Conservation (phyloP, 2,888 invertebrate species). For the Scaptomyza caliginosa region DNA sequence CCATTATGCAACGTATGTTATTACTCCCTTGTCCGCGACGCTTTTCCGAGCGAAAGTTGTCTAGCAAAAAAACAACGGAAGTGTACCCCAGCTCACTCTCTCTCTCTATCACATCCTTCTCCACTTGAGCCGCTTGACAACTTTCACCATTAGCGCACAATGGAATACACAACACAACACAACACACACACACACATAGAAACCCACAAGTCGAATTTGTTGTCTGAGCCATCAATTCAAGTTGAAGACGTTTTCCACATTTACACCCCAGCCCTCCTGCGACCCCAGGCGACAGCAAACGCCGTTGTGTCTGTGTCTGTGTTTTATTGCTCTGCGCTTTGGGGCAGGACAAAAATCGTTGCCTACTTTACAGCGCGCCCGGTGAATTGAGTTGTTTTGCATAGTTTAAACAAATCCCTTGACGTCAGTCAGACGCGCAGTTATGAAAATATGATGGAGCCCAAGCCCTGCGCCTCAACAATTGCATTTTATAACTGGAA, state of each 20-base stretch:
- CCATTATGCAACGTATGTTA: conserved; percentile 14
- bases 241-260: conserved; percentile 61
- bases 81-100: conserved; percentile 37
- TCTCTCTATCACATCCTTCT: conserved; percentile 7
- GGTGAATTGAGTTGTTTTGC: conserved; percentile 69
- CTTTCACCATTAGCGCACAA: conserved; percentile 79
- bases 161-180: conserved; percentile 47
- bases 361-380: conserved; percentile 69
- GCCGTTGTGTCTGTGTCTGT: conserved; percentile 50
- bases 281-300: conserved; percentile 25
- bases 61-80: conserved; percentile 68
- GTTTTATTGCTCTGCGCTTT: conserved; percentile 78
- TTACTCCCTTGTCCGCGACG: conserved; percentile 47
- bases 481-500: conserved; percentile 14
- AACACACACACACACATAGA: conserved; percentile 44
- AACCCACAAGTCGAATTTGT: conserved; percentile 77
- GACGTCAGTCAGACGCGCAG: conserved; percentile 56
- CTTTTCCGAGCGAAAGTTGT: conserved; percentile 66
- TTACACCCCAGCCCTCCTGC: neutral
- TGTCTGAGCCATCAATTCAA: conserved; percentile 78
- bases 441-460: conserved; percentile 68
- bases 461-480: neutral
- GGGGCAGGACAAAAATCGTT: conserved; percentile 69
- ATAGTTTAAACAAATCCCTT: conserved; percentile 70
- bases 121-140: conserved; percentile 66